Evolutionary conservation across 2,888 invertebrate genomes (phyloP).

Genomic region (Clivina fossor): DNA sequence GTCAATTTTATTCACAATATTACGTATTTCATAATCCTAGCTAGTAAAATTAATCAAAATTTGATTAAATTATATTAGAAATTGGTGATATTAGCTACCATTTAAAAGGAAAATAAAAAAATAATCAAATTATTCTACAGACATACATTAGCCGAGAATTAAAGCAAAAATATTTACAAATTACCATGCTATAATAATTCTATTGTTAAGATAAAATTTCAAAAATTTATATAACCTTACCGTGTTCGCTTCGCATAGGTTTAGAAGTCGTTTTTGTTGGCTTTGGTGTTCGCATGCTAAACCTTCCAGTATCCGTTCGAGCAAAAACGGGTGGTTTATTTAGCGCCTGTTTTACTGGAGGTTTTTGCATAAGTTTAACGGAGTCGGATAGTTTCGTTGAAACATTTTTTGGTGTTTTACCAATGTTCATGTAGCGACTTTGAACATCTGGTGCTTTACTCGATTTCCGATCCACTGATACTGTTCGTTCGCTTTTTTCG

Average conservation of each 20-base stretch:
- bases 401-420: conserved; percentile 44
- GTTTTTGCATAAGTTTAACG: conserved; percentile 38
- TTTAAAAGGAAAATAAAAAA: no score
- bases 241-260: conserved; percentile 46
- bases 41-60: no score
- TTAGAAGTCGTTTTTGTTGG: conserved; percentile 50
- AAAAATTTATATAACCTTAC: conserved; percentile 40
- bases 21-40: no score
- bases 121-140: no score
- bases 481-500: conserved; percentile 48
- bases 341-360: conserved; percentile 46
- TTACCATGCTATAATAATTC: background rate
- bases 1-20: no score
- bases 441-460: conserved; percentile 49
- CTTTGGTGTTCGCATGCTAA: conserved; percentile 62
- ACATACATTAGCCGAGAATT: no score
- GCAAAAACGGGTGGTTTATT: conserved; percentile 53
- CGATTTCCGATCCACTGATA: conserved; percentile 52
- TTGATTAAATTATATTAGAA: no score
- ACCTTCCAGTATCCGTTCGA: conserved; percentile 64
- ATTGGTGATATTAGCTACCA: no score
- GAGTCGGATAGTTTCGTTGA: conserved; percentile 33
- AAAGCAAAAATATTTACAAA: conserved; percentile 16
- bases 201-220: background rate
- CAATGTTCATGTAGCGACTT: conserved; percentile 51